A percentile compares a stretch with the other conserved stretches of the same genome.
Evolutionary conservation across 2,113 vertebrate species (phyloP).

Genomic region (Chaenogobius annularis): DNA sequence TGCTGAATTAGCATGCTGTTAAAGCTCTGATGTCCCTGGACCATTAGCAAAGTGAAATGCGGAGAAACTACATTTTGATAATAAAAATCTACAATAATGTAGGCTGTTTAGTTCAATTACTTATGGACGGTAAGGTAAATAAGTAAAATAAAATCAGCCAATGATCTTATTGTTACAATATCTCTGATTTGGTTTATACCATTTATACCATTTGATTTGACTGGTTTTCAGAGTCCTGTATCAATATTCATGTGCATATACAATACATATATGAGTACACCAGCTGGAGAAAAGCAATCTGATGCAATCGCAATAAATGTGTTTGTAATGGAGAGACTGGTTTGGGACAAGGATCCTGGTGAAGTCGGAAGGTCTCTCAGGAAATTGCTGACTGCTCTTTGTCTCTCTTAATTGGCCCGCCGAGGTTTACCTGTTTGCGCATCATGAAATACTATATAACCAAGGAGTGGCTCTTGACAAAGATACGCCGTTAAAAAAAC

Average conservation of each 20-base stretch:
- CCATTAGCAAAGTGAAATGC: slow-evolving; percentile 14
- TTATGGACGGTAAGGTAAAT: not conserved
- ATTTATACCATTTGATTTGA: slow-evolving; percentile 38
- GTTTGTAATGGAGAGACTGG: slow-evolving; percentile 76
- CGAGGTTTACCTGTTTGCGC: slow-evolving; percentile 74
- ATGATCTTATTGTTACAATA: not conserved
- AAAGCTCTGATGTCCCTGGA: slow-evolving; percentile 12
- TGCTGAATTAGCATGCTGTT: slow-evolving; percentile 51
- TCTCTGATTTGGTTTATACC: slow-evolving; percentile 7
- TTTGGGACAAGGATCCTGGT: slow-evolving; percentile 71
- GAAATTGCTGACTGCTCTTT: slow-evolving; percentile 78
- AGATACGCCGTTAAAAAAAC: slow-evolving; percentile 28
- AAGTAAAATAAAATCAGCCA: not conserved
- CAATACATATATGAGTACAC: slow-evolving; percentile 24
- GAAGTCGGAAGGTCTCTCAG: slow-evolving; percentile 77
- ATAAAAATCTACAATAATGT: not conserved
- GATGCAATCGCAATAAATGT: slow-evolving; percentile 80
- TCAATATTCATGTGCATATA: slow-evolving; percentile 14
- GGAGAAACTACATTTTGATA: not conserved
- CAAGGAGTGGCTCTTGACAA: slow-evolving; percentile 56
- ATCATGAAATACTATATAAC: slow-evolving; percentile 64
- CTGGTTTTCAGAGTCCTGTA: slow-evolving; percentile 38
- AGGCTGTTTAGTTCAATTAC: not conserved
- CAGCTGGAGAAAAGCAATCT: slow-evolving; percentile 72
- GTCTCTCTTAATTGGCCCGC: slow-evolving; percentile 79